phyloP scores from a whole-genome alignment of 2,888 invertebrate species.

The Erebia aethiops region DNA sequence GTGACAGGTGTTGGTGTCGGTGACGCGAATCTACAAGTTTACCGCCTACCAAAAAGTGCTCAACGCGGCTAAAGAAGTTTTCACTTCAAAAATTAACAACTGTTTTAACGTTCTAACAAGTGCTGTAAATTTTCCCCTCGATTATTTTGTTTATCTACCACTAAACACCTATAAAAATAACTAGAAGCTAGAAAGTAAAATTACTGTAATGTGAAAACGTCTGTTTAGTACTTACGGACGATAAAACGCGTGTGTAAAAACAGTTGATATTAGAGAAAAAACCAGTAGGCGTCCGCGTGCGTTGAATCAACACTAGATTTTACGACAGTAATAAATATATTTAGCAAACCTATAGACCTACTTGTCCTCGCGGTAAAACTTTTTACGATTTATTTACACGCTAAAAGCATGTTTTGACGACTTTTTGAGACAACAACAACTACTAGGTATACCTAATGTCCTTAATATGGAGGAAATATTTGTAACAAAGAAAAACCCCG shows the following conservation, averaged over 20 bases:
- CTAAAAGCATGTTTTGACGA: constrained; percentile 12
- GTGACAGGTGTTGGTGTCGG: too few relatives aligned
- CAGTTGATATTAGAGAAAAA: constrained; percentile 5
- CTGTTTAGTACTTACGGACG: constrained; percentile 18
- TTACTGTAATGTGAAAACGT: constrained; percentile 1
- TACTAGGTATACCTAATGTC: too few relatives aligned
- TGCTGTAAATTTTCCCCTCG: constrained; percentile 4
- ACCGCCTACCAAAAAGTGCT: too few relatives aligned
- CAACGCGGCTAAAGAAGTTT: too few relatives aligned
- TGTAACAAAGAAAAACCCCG: too few relatives aligned
- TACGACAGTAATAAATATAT: constrained; percentile 20
- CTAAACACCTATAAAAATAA: constrained; percentile 1
- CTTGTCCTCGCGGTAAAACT: background rate
- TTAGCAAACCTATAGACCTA: constrained; percentile 9
- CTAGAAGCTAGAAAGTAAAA: constrained; percentile 4
- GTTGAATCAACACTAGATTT: constrained; percentile 7
- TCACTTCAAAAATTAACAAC: too few relatives aligned
- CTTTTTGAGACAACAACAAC: too few relatives aligned
- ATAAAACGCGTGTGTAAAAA: constrained; percentile 18
- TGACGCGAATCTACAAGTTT: too few relatives aligned
- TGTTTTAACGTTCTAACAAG: background rate
- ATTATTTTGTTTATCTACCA: constrained; percentile 10
- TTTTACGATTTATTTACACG: constrained; percentile 9
- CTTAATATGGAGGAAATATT: too few relatives aligned
- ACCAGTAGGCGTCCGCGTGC: constrained; percentile 9